Evolutionary conservation across 1,140 invertebrate species (phyloP), one percentile per base, ranked within the genome.

Genomic region (Drosophila arawakana): DNA sequence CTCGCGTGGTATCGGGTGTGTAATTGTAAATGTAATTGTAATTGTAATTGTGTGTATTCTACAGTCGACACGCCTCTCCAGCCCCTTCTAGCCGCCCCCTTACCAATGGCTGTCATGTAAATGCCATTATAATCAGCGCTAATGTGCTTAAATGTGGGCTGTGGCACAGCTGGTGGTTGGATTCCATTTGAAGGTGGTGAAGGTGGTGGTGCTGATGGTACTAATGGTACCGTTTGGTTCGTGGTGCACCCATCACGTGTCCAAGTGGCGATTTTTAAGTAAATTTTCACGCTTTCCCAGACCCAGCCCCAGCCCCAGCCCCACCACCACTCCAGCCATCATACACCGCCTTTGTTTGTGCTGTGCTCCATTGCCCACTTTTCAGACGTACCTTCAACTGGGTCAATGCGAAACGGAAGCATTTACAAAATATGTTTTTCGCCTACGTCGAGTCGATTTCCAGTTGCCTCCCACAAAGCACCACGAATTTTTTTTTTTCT

Each of bases 71-170:
- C 35, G 46, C 37, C 39, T 50, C 25, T 46, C n/a, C 13, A 25
- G 25, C 57, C 13, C 7, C 11, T 25, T 44, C 61, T 3, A 5
- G 15, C 11, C 15, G 13, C 37, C 34, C 7, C 25, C 18, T 30
- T 25, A 25, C 73, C 60, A 54, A 37, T 37, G 76, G 35, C 34
- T 86, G 83, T 88, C 76, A 83, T 88, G 83, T 80, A 86, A 88
- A 86, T 88, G 76, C 76, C 73, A 50, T 86, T 86, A 86, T 86
- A 86, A 88, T 86, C 76, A 83, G 66, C 83, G 76, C 80, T 86
- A 86, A 86, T 86, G 82, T 83, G 82, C 83, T 86, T 86, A 86
- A 88, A 79, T 72, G 54, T 65, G 55, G 62, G 37, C 50, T 67
- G 58, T 46, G 43, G 37, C 66, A 21, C 43, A 50, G 7, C 10